phyloP scores from a whole-genome alignment of 2,797 vertebrate genomes.

The Sarcophilus harrisii region DNA sequence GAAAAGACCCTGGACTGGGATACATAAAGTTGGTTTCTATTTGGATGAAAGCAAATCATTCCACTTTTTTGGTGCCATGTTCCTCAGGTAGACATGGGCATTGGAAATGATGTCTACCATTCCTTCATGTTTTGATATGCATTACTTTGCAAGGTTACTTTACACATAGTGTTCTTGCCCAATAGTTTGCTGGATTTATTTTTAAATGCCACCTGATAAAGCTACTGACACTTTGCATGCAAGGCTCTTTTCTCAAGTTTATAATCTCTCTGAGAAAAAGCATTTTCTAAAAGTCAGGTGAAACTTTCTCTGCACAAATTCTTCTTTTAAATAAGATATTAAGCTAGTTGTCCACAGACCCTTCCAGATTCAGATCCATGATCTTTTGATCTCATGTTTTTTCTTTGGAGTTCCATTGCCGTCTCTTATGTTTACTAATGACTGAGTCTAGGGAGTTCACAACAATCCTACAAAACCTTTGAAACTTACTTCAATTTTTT shows the following conservation, averaged over 20 bases:
- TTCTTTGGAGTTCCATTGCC: neutral
- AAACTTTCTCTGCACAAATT: neutral
- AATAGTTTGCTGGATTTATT: neutral
- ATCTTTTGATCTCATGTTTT: neutral
- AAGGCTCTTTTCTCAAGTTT: neutral
- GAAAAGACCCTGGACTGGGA: neutral
- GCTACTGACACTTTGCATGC: neutral
- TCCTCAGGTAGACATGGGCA: neutral
- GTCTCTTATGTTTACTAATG: neutral
- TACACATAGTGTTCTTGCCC: neutral
- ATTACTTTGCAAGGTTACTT: neutral
- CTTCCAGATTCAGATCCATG: neutral
- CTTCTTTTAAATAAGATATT: neutral
- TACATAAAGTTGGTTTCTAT: neutral
- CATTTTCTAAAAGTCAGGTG: neutral
- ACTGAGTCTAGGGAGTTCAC: neutral
- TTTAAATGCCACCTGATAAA: neutral
- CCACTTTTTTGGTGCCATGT: neutral
- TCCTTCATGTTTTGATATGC: neutral
- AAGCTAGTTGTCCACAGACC: neutral
- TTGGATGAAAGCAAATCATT: neutral
- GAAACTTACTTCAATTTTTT: neutral
- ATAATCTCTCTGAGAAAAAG: neutral
- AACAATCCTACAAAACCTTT: neutral
- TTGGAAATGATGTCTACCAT: neutral